phyloP scores from a whole-genome alignment of 1,140 invertebrate species.

The Aphis gossypii region DNA sequence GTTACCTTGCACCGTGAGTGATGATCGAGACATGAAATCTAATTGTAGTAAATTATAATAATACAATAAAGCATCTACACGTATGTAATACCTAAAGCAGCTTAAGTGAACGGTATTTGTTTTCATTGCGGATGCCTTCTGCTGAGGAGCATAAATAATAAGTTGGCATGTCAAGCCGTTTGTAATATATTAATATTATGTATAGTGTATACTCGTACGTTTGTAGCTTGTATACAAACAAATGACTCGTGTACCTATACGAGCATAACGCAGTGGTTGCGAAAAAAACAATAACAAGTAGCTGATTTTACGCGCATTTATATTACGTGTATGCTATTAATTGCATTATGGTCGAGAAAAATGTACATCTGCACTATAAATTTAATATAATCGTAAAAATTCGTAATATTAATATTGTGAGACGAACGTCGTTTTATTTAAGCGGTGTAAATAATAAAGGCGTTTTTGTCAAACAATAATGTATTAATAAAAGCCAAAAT shows the following conservation, averaged over 20 bases:
- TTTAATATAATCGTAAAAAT: not conserved
- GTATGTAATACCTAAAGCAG: not conserved
- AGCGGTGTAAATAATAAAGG: no score
- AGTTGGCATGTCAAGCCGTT: not conserved
- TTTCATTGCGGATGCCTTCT: not conserved
- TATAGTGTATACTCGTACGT: no score
- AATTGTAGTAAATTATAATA: conserved; percentile 6
- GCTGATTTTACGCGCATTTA: not conserved
- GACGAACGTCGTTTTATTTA: no score
- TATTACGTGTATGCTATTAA: not conserved
- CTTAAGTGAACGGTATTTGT: not conserved
- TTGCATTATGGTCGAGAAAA: not conserved
- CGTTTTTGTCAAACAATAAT: no score
- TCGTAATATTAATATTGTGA: not conserved
- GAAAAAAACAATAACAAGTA: not conserved
- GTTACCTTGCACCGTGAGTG: not conserved
- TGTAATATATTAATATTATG: not conserved
- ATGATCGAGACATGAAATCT: not conserved
- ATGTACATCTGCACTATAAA: not conserved
- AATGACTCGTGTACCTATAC: not conserved
- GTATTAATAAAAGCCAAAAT: no score
- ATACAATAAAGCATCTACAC: not conserved
- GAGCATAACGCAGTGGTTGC: not conserved
- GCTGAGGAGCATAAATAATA: conserved; percentile 8
- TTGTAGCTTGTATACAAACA: not conserved